Conservation (phyloP, 2,113 vertebrate genomes). For the Phoxinus phoxinus region DNA sequence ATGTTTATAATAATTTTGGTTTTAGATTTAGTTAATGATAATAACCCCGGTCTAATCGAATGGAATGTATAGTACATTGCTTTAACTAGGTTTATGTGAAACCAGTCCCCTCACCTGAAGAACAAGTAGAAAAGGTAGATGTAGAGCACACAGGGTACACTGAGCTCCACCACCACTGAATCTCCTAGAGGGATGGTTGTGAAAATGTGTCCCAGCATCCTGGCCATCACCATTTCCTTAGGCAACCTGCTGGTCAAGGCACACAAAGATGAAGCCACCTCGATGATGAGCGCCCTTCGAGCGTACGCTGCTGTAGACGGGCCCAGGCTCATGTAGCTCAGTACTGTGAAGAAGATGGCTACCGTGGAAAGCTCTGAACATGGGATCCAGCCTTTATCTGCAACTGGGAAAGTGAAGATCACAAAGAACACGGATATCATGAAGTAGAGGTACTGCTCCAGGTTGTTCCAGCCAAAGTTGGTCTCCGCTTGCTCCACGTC, state of each 20-base stretch:
- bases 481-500: slow-evolving; percentile 95
- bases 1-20: neutral
- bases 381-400: slow-evolving; percentile 90
- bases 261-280: slow-evolving; percentile 84
- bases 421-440: slow-evolving; percentile 92
- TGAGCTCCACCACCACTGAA: slow-evolving; percentile 83
- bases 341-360: slow-evolving; percentile 88
- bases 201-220: slow-evolving; percentile 83
- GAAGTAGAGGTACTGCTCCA: slow-evolving; percentile 93
- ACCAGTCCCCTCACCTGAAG: slow-evolving; percentile 66
- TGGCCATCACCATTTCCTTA: slow-evolving; percentile 69
- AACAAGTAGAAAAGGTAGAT: slow-evolving; percentile 90
- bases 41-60: neutral
- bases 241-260: slow-evolving; percentile 83
- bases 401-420: slow-evolving; percentile 93
- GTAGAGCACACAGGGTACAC: slow-evolving; percentile 90
- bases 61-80: neutral
- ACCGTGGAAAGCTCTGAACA: slow-evolving; percentile 92
- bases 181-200: slow-evolving; percentile 82
- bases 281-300: slow-evolving; percentile 83
- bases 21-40: neutral
- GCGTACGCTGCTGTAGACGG: slow-evolving; percentile 85
- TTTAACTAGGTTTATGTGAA: neutral
- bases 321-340: slow-evolving; percentile 92
- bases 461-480: slow-evolving; percentile 95